A percentile compares a stretch with the other conserved stretches of the same genome.
These are phyloP conservation scores for Monopis laevigella DNA, from an alignment of 2,888 invertebrate genomes.

Conservation along the genomic window DNA sequence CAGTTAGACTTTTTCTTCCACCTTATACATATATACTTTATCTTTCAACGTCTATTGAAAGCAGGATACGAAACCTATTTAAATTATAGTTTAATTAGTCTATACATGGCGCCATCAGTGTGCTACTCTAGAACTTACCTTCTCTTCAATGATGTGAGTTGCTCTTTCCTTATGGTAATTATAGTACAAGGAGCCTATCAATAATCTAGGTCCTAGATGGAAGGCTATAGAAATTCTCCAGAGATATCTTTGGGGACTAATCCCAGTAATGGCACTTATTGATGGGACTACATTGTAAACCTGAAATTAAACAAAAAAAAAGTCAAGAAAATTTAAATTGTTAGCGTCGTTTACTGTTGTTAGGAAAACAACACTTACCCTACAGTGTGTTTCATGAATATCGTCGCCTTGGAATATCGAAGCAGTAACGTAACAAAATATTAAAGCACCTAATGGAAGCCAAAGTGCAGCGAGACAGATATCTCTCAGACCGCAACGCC, in stretches of 20 bases:
- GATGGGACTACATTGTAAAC: slow-evolving; percentile 95
- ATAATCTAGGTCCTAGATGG: slow-evolving; percentile 89
- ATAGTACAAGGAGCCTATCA: slow-evolving; percentile 88
- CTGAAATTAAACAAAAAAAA: slow-evolving; percentile 58
- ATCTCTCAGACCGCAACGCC: slow-evolving; percentile 80
- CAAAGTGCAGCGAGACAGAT: slow-evolving; percentile 85
- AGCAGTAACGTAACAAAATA: slow-evolving; percentile 89
- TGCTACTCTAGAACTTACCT: too few relatives aligned
- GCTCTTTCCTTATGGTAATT: slow-evolving; percentile 80
- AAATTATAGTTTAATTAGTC: too few relatives aligned
- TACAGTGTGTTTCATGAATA: slow-evolving; percentile 94
- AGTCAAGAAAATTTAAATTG: too few relatives aligned
- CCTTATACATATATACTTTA: too few relatives aligned
- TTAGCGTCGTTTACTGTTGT: slow-evolving; percentile 2
- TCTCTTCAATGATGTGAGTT: slow-evolving; percentile 61
- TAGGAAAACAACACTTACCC: slow-evolving; percentile 69
- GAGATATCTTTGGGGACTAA: slow-evolving; percentile 90
- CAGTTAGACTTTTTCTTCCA: too few relatives aligned
- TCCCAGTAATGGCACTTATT: slow-evolving; percentile 94
- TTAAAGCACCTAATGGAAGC: slow-evolving; percentile 84
- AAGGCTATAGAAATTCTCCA: slow-evolving; percentile 94
- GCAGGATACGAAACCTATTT: too few relatives aligned
- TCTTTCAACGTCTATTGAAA: too few relatives aligned
- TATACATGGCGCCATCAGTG: too few relatives aligned
- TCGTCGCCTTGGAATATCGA: slow-evolving; percentile 92